These are phyloP conservation scores for Gryllus longicercus DNA, from an alignment of 2,888 invertebrate genomes.

Conservation along the genomic window DNA sequence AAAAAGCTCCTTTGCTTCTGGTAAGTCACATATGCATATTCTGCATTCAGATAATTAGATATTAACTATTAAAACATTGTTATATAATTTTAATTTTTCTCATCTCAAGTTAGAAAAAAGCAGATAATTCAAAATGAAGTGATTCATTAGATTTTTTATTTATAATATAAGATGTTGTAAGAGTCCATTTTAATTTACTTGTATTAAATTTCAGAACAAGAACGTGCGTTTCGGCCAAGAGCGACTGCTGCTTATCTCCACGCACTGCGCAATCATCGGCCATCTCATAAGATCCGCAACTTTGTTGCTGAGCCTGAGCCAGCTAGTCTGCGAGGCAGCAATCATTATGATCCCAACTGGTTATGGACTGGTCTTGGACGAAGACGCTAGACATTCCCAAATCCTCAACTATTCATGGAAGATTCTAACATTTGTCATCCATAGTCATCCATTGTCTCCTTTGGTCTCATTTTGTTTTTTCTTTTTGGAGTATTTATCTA, in stretches of 20 bases:
- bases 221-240: constrained; percentile 39
- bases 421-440: constrained; percentile 11
- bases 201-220: constrained; percentile 33
- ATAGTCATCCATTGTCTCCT: constrained; percentile 7
- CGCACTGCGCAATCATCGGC: constrained; percentile 49
- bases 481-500: constrained; percentile 1
- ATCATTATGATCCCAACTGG: constrained; percentile 61
- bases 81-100: no score
- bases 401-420: background rate
- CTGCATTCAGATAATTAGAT: background rate
- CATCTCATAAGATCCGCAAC: constrained; percentile 54
- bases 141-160: no score
- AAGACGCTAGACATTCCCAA: constrained; percentile 33
- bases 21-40: background rate
- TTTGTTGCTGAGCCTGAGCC: constrained; percentile 56
- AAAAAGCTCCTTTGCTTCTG: no score
- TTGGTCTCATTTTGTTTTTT: constrained; percentile 9
- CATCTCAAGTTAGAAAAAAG: no score
- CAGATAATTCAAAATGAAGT: no score
- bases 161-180: no score
- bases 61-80: no score
- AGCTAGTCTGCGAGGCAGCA: constrained; percentile 56
- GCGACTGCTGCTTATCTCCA: constrained; percentile 48
- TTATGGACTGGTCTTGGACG: constrained; percentile 64
- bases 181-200: constrained; percentile 19